phyloP scores from a whole-genome alignment of 2,113 vertebrate species.

The Anolis sagrei region DNA sequence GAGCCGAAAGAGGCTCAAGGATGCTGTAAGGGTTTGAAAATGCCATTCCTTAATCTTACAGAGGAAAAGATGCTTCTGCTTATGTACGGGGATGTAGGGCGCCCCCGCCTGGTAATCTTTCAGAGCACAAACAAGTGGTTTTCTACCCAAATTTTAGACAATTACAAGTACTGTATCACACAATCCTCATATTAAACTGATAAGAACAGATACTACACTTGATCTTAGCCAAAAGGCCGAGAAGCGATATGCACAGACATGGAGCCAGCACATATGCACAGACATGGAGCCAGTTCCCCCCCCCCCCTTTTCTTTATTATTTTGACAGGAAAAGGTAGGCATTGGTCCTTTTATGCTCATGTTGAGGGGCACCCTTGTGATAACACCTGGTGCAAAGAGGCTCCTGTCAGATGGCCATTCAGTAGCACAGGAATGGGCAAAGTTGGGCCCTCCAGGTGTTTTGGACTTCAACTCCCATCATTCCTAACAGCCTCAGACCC shows the following conservation, averaged over 20 bases:
- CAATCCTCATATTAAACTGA: no score
- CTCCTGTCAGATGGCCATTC: neutral
- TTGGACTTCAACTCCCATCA: no score
- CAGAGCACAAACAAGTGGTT: neutral
- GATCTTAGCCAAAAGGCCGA: no score
- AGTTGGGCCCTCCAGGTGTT: no score
- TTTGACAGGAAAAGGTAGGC: neutral
- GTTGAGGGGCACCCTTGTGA: neutral
- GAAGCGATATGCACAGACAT: no score
- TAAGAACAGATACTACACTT: no score
- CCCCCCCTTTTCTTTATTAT: neutral
- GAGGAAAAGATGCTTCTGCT: neutral
- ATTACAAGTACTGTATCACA: neutral
- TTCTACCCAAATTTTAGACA: neutral
- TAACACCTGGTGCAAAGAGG: neutral
- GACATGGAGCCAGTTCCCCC: no score
- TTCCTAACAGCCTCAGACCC: no score
- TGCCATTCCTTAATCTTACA: neutral
- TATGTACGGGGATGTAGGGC: neutral
- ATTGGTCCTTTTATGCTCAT: neutral
- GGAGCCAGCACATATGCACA: no score
- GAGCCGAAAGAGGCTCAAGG: neutral
- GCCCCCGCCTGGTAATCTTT: constrained; percentile 1
- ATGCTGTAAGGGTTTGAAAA: neutral
- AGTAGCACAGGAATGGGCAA: no score